Conservation (phyloP, 2,113 vertebrate species). For the Cygnus buccinator region DNA sequence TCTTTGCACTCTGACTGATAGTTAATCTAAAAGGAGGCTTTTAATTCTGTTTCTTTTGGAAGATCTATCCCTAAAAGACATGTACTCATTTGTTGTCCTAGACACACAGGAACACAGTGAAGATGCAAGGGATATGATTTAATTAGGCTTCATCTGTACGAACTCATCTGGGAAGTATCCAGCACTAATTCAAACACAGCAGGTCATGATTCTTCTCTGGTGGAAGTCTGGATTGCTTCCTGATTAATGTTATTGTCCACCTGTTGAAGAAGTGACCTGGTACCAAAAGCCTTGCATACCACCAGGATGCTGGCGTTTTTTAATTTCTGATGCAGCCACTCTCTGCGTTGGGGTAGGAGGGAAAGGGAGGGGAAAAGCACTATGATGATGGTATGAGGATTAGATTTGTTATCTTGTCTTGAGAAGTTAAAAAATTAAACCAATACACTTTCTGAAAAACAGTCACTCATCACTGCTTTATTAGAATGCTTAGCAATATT, state of each 20-base stretch:
- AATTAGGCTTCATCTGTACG: conserved; percentile 29
- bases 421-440: not conserved
- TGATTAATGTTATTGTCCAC: not conserved
- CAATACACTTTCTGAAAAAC: not conserved
- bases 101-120: not conserved
- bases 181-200: conserved; percentile 15
- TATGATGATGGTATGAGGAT: not conserved
- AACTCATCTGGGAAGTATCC: conserved; percentile 1
- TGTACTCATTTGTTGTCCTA: not conserved
- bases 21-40: not conserved
- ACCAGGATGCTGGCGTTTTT: not conserved
- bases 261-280: not conserved
- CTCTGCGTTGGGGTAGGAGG: not conserved
- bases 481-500: conserved; percentile 25
- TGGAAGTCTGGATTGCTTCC: not conserved
- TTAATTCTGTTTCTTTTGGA: not conserved
- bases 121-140: conserved; percentile 1
- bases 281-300: not conserved
- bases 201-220: conserved; percentile 3
- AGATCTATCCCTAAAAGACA: not conserved
- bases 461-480: not conserved
- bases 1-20: not conserved
- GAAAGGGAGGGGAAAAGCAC: not conserved
- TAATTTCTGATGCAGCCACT: not conserved
- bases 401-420: not conserved